A percentile compares a stretch with the other conserved stretches of the same genome.
phyloP scores from a whole-genome alignment of 1,140 invertebrate genomes.

The Phortica variegata region DNA sequence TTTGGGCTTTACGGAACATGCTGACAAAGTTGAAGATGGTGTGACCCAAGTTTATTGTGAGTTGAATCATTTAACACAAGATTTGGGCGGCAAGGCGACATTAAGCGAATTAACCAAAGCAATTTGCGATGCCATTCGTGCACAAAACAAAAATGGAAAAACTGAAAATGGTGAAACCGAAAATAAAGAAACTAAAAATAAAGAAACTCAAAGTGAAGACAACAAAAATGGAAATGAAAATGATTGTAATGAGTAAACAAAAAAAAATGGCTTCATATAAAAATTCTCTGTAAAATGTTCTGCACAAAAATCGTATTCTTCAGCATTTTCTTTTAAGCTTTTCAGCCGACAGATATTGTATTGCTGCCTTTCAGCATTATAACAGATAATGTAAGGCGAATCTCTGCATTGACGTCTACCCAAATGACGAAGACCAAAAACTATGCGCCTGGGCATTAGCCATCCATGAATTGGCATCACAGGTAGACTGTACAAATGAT shows the following conservation, averaged over 20 bases:
- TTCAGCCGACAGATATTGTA: background rate
- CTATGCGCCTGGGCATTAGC: no score
- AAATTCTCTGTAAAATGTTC: background rate
- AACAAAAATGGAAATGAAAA: background rate
- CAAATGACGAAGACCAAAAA: no score
- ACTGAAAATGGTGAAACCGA: background rate
- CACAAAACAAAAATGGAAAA: background rate
- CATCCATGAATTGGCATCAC: no score
- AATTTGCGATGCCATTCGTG: conserved; percentile 14
- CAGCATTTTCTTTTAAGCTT: conserved; percentile 4
- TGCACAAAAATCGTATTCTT: background rate
- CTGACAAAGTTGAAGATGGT: conserved; percentile 14
- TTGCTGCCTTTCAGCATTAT: background rate
- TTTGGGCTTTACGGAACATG: conserved; percentile 8
- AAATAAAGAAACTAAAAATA: background rate
- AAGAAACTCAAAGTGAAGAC: background rate
- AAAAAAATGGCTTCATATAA: background rate
- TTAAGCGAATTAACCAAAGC: conserved; percentile 29
- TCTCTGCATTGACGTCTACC: no score
- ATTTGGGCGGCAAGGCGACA: conserved; percentile 25
- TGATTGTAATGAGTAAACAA: no score
- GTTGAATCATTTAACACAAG: conserved; percentile 25
- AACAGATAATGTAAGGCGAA: no score
- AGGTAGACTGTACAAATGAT: no score
- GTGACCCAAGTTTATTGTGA: conserved; percentile 23